Evolutionary conservation across 2,797 vertebrate species (phyloP).

Genomic region (Xenentodon cancila): DNA sequence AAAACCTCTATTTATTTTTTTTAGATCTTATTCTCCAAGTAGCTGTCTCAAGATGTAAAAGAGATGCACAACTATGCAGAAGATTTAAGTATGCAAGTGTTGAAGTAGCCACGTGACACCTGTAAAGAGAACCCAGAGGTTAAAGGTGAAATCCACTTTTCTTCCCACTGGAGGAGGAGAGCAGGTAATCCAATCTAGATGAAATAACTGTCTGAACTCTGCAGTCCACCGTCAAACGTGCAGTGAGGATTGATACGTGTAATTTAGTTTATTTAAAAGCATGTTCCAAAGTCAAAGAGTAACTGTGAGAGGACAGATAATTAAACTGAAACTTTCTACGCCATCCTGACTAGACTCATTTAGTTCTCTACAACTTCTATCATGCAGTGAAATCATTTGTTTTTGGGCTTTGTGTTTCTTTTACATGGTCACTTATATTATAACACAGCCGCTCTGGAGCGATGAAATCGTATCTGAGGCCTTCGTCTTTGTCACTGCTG

Average conservation of each 20-base stretch:
- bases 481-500: too few species aligned
- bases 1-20: too few species aligned
- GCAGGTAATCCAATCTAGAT: constrained; percentile 71
- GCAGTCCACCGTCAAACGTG: constrained; percentile 61
- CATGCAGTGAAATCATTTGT: too few species aligned
- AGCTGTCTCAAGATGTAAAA: too few species aligned
- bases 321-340: not conserved
- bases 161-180: constrained; percentile 40
- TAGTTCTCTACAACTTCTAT: too few species aligned
- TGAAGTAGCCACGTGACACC: not conserved
- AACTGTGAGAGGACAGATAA: constrained; percentile 20
- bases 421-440: too few species aligned
- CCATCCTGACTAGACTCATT: too few species aligned
- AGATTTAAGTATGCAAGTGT: not conserved
- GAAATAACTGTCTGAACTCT: constrained; percentile 72
- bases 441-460: too few species aligned
- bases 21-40: too few species aligned
- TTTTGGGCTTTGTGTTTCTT: too few species aligned
- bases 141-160: constrained; percentile 65
- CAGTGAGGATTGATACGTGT: constrained; percentile 56
- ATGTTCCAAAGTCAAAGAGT: constrained; percentile 40
- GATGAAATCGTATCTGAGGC: too few species aligned
- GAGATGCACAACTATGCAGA: not conserved
- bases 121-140: constrained; percentile 51
- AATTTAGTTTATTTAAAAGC: constrained; percentile 46